Evolutionary conservation across 2,888 invertebrate species (phyloP).

Genomic region (Ypsolopha scabrella): DNA sequence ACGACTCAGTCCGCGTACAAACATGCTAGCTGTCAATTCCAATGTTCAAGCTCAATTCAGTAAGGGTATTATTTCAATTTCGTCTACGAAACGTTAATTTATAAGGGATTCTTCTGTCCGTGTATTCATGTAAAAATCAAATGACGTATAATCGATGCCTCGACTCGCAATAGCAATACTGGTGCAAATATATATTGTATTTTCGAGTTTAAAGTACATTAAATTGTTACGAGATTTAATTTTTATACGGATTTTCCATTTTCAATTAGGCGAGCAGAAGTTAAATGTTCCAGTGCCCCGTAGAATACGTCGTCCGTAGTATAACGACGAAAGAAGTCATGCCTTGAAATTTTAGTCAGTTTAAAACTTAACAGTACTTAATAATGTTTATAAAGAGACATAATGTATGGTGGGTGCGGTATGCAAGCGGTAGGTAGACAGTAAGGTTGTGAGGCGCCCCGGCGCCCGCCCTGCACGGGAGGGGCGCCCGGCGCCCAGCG

Average conservation of each 20-base stretch:
- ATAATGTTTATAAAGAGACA: conserved; percentile 52
- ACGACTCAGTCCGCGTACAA: background rate
- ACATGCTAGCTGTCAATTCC: conserved; percentile 56
- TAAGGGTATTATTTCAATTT: conserved; percentile 38
- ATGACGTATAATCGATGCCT: conserved; percentile 24
- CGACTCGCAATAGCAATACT: conserved; percentile 42
- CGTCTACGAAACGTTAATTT: conserved; percentile 18
- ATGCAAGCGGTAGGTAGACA: conserved; percentile 10
- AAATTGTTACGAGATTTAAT: conserved; percentile 44
- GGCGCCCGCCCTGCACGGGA: conserved; percentile 22
- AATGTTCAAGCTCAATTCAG: conserved; percentile 65
- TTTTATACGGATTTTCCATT: conserved; percentile 57
- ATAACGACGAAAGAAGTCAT: conserved; percentile 61
- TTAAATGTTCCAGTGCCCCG: conserved; percentile 67
- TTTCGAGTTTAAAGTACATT: conserved; percentile 41
- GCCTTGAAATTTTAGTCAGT: conserved; percentile 67
- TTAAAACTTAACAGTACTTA: conserved; percentile 63
- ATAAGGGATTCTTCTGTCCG: conserved; percentile 57
- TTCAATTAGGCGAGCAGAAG: conserved; percentile 52
- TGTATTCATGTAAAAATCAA: conserved; percentile 41
- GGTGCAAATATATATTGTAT: conserved; percentile 57
- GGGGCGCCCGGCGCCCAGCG: conserved; percentile 12
- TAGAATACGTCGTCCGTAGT: conserved; percentile 66
- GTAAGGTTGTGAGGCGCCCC: conserved; percentile 51
- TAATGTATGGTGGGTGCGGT: conserved; percentile 22